phyloP scores from a whole-genome alignment of 2,113 vertebrate genomes.

The Sceloporus undulatus region DNA sequence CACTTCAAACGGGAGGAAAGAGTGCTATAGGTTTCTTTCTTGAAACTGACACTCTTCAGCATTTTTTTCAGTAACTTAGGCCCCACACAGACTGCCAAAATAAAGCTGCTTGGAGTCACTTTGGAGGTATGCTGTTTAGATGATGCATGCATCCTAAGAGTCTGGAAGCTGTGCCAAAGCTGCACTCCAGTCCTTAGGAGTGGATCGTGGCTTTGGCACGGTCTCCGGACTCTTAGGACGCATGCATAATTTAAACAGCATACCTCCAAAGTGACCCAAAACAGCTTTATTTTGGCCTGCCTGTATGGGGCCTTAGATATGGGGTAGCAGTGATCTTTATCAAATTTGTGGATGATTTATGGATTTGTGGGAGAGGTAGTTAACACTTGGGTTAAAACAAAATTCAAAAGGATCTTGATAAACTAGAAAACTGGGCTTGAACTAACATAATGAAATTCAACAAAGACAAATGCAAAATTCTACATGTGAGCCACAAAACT shows the following conservation, averaged over 20 bases:
- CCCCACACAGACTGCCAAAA: too few species aligned
- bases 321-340: neutral
- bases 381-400: neutral
- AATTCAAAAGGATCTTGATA: neutral
- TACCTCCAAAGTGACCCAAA: too few species aligned
- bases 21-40: neutral
- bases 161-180: too few species aligned
- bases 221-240: too few species aligned
- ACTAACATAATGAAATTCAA: neutral
- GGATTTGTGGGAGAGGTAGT: neutral
- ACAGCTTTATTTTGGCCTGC: too few species aligned
- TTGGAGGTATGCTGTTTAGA: too few species aligned
- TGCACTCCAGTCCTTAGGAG: too few species aligned
- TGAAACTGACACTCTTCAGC: neutral
- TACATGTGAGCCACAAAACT: neutral
- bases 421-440: neutral
- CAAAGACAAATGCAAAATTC: neutral
- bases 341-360: neutral
- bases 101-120: too few species aligned
- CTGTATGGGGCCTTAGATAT: neutral
- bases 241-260: too few species aligned
- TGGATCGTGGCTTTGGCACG: too few species aligned
- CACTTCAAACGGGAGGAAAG: neutral
- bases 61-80: neutral
- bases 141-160: too few species aligned